Base-by-base conservation (phyloP, 2,888 invertebrate species). In the Crepidodera aurea region DNA sequence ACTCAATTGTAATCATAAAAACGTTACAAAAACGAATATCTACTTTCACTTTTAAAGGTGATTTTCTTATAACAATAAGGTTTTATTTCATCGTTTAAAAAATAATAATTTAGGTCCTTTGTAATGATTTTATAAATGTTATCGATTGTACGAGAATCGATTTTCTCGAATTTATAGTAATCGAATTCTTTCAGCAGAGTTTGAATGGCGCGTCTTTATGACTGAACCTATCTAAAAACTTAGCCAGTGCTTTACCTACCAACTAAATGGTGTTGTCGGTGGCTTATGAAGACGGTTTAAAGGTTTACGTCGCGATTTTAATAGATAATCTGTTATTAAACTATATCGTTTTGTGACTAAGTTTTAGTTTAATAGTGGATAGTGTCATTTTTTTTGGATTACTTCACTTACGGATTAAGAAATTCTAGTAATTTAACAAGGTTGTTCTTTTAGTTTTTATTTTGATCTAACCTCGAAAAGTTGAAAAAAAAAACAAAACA, bases 221-320 rank as follows among this genome's bases (percentile, higher is more conserved):
- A 57, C 58, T 59, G 54, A 65, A 32, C 62, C 53, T 39, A 53
- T 51, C 51, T 55, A 68, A 57, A 57, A 57, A 57, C 48, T 60
- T 62, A 64, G 65, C 69, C 71, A 73, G 73, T 74, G 73, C 69
- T 69, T 74, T 73, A 75, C 70, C 70, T 69, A 71, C 60, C 46
- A 70, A 66, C 57, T 48, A 70, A 66, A 73, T 72, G 60, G 64
- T 71, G 66, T 68, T 67, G 67, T 66, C 69, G 67, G 69, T 71
- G 69, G 61, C 67, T 68, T 69, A 71, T 69, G 69, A 60, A 27
- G 46, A 18, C 32, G 46, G 63, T 67, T 53, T 65, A n/a, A n/a
- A 25, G 10, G 8, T 48, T 48, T 27, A 5, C 54, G 22, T 64
- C 64, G 60, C 64, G 56, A 68, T 67, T 40, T 66, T 63, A 60